A percentile compares a stretch with the other conserved stretches of the same genome.
phyloP scores from a whole-genome alignment of 2,113 vertebrate species.

The Petrocephalus microphthalmus region DNA sequence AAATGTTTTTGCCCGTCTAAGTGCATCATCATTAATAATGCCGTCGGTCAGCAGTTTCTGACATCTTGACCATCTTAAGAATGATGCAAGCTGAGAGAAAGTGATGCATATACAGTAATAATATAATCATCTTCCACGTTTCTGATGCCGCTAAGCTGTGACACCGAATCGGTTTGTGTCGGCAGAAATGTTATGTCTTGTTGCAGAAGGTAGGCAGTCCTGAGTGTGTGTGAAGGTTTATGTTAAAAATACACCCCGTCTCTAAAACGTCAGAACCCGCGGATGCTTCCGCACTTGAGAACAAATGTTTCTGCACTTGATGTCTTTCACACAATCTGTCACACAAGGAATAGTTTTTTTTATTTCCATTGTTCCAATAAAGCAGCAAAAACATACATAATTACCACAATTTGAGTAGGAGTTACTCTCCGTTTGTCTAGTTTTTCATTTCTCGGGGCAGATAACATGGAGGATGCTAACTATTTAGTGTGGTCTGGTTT shows the following conservation, averaged over 20 bases:
- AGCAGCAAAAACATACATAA: neutral
- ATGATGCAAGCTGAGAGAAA: neutral
- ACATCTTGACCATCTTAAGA: neutral
- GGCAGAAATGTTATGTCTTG: slow-evolving; percentile 33
- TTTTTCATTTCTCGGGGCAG: neutral
- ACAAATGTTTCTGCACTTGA: neutral
- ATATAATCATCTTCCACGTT: neutral
- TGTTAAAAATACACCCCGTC: slow-evolving; percentile 16
- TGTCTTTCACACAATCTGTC: neutral
- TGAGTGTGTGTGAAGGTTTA: slow-evolving; percentile 23
- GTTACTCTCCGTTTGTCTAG: neutral
- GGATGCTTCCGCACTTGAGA: neutral
- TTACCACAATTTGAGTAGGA: neutral
- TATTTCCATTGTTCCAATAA: neutral
- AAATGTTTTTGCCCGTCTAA: neutral
- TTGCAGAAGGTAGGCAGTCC: slow-evolving; percentile 13
- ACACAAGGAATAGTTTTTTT: neutral
- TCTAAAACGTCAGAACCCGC: neutral
- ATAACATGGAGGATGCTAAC: neutral
- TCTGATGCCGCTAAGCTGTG: neutral
- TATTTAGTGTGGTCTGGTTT: neutral
- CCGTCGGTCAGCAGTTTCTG: neutral
- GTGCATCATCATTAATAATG: neutral
- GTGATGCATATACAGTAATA: neutral
- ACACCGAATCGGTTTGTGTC: neutral